Conservation (phyloP, 1,140 invertebrate species). For the Cryptotermes secundus region DNA sequence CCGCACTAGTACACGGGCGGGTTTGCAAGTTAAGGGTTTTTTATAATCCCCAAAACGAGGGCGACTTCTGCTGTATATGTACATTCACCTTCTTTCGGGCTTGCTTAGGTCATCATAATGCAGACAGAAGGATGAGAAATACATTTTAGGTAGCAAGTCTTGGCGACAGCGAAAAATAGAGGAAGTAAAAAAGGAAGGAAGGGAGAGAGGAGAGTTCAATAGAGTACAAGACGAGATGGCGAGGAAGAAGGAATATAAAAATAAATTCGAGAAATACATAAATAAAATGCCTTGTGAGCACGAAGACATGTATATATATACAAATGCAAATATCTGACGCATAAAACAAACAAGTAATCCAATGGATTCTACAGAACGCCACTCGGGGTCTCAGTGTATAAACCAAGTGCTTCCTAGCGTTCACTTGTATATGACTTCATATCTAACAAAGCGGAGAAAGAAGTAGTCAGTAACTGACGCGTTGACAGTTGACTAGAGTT, state of each 20-base stretch:
- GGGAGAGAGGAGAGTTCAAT: neutral
- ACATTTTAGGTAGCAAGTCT: neutral
- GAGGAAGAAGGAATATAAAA: neutral
- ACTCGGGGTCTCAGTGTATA: neutral
- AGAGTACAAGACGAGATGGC: neutral
- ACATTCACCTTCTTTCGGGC: neutral
- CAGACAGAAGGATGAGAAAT: neutral
- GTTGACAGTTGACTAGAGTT: too few relatives aligned
- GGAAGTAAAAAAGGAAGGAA: neutral
- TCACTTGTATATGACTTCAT: neutral
- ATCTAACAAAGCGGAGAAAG: neutral
- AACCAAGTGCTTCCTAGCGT: neutral
- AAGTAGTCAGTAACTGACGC: neutral
- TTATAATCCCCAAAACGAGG: neutral
- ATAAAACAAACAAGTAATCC: neutral
- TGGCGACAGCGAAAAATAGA: neutral
- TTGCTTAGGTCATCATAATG: neutral
- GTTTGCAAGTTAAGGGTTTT: too few relatives aligned
- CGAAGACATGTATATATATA: neutral
- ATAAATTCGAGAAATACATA: neutral
- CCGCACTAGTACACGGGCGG: too few relatives aligned
- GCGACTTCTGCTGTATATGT: neutral
- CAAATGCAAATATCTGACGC: neutral
- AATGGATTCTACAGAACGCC: neutral
- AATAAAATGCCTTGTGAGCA: neutral